Percentiles rank a stretch among this genome's conserved stretches.
Evolutionary conservation across 2,888 invertebrate species (phyloP).

Genomic region (Tridacna gigas): DNA sequence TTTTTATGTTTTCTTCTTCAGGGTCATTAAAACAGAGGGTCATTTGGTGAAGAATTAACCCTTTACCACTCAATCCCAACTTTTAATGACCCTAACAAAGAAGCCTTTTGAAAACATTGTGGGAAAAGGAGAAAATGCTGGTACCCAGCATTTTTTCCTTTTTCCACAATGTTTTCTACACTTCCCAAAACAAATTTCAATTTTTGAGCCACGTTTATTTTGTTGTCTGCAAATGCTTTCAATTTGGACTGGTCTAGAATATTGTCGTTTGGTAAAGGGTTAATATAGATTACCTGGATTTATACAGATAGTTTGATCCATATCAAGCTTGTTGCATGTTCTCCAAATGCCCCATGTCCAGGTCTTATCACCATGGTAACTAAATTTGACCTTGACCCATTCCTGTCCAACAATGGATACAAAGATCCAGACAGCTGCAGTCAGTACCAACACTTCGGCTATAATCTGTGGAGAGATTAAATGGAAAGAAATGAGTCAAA

Average conservation of each 20-base stretch:
- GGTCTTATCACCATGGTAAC: slow-evolving; percentile 52
- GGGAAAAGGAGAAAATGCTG: too few species aligned
- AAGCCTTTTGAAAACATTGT: too few species aligned
- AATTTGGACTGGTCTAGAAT: too few species aligned
- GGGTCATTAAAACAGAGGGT: background rate
- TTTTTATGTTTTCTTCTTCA: background rate
- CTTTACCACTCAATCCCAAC: too few species aligned
- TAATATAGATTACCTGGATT: slow-evolving; percentile 48
- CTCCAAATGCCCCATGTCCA: slow-evolving; percentile 70
- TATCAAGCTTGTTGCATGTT: slow-evolving; percentile 57
- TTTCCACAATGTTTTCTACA: background rate
- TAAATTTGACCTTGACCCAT: slow-evolving; percentile 73
- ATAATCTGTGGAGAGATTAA: slow-evolving; percentile 62
- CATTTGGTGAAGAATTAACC: too few species aligned
- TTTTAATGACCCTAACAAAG: too few species aligned
- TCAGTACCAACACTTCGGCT: slow-evolving; percentile 67
- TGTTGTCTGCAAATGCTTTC: too few species aligned
- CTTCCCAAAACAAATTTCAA: background rate
- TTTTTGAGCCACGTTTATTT: too few species aligned
- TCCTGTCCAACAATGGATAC: slow-evolving; percentile 71
- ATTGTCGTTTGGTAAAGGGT: background rate
- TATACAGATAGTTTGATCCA: slow-evolving; percentile 44
- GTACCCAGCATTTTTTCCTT: background rate
- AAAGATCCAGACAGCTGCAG: slow-evolving; percentile 69
- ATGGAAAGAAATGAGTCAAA: too few species aligned